phyloP scores from a whole-genome alignment of 2,888 invertebrate genomes.

The Drosophila macrospina region DNA sequence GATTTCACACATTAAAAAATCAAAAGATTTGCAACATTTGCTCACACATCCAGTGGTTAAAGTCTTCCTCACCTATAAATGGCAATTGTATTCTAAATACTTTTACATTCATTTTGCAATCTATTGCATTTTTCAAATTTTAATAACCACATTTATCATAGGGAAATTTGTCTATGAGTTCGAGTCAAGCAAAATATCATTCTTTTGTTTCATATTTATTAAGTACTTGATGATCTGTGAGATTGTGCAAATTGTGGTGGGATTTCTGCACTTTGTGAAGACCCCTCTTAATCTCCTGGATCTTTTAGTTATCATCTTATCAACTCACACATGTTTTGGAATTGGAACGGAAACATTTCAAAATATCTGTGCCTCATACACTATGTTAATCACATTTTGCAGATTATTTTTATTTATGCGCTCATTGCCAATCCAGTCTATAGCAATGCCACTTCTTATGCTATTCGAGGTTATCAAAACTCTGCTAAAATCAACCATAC shows the following conservation, averaged over 20 bases:
- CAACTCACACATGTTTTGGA: not conserved
- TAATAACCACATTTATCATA: conserved; percentile 4
- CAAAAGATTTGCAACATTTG: conserved; percentile 9
- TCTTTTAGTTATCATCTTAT: not conserved
- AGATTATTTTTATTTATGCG: not conserved
- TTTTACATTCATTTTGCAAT: conserved; percentile 1
- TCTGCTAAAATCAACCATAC: not conserved
- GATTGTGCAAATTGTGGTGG: not conserved
- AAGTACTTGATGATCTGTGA: not conserved
- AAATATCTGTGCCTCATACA: not conserved
- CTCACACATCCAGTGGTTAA: conserved; percentile 10
- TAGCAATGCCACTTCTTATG: conserved; percentile 20
- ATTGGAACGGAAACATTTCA: not conserved
- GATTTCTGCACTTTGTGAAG: conserved; percentile 1
- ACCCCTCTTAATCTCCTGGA: not conserved
- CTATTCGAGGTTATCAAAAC: conserved; percentile 5
- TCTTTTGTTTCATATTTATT: not conserved
- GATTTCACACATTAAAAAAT: conserved; percentile 3
- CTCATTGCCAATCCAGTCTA: not conserved
- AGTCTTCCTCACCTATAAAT: conserved; percentile 1
- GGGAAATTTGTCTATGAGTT: not conserved
- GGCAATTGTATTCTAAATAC: conserved; percentile 3
- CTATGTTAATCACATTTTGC: not conserved
- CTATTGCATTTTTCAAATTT: not conserved
- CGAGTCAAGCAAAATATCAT: not conserved